phyloP scores from a whole-genome alignment of 2,888 invertebrate species.

The Octonoba sinensis region DNA sequence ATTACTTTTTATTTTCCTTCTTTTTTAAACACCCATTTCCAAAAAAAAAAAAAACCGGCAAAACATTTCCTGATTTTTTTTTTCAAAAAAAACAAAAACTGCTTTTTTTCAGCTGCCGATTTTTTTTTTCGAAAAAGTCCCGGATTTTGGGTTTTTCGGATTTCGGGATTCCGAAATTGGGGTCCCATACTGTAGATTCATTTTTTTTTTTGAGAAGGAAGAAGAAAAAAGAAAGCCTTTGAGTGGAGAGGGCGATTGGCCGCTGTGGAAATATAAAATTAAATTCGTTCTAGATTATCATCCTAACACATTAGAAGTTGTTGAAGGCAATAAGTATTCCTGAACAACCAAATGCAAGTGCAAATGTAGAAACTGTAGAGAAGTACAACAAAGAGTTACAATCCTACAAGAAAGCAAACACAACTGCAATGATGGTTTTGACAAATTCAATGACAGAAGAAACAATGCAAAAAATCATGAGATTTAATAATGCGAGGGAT shows the following conservation, averaged over 20 bases:
- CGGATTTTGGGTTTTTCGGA: no score
- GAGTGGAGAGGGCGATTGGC: background rate
- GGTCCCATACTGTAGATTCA: no score
- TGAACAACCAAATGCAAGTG: background rate
- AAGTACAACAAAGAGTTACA: background rate
- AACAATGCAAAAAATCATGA: slow-evolving; percentile 21
- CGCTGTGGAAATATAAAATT: slow-evolving; percentile 16
- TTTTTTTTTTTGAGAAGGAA: no score
- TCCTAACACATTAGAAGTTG: background rate
- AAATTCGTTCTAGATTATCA: slow-evolving; percentile 4
- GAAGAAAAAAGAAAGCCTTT: no score
- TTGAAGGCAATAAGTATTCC: slow-evolving; percentile 9
- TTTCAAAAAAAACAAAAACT: no score
- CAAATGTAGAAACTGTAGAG: background rate
- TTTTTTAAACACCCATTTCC: no score
- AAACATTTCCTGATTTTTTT: no score
- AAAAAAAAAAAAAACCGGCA: no score
- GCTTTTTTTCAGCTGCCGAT: no score
- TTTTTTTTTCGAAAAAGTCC: no score
- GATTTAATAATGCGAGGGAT: slow-evolving; percentile 14
- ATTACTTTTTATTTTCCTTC: no score
- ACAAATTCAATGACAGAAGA: slow-evolving; percentile 38
- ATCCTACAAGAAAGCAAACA: background rate
- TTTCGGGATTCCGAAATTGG: no score
- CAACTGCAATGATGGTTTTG: slow-evolving; percentile 3